phyloP scores from a whole-genome alignment of 2,888 invertebrate species.

The Plusia festucae region DNA sequence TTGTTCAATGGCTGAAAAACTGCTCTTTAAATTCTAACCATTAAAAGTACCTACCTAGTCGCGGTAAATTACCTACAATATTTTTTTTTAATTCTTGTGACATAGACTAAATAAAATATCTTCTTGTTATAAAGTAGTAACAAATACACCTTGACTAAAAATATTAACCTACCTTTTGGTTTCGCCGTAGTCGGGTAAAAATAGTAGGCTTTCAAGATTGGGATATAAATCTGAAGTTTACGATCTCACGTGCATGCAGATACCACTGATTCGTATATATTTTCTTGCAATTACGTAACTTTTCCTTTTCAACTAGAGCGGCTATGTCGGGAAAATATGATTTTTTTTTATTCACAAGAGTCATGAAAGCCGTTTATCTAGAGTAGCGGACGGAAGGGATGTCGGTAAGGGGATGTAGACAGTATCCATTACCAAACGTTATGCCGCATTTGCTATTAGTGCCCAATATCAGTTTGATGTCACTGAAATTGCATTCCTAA shows the following conservation, averaged over 20 bases:
- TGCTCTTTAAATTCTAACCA: background rate
- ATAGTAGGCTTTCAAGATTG: conserved; percentile 17
- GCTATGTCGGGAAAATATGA: conserved; percentile 32
- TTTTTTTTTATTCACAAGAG: conserved; percentile 43
- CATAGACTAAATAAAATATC: background rate
- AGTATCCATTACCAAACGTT: conserved; percentile 35
- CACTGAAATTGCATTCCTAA: conserved; percentile 10
- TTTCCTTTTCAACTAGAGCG: conserved; percentile 18
- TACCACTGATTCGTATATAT: conserved; percentile 13
- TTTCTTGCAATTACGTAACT: conserved; percentile 33
- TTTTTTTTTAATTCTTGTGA: too few species aligned
- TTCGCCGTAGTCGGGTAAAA: too few species aligned
- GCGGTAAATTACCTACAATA: too few species aligned
- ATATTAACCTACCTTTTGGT: too few species aligned
- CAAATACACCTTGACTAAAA: background rate
- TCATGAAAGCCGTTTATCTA: conserved; percentile 46
- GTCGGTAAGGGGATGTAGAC: conserved; percentile 30
- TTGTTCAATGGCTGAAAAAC: conserved; percentile 10
- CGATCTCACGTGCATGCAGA: conserved; percentile 23
- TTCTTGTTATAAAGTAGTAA: background rate
- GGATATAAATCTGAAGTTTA: conserved; percentile 38
- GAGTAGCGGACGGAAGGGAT: conserved; percentile 27
- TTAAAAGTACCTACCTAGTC: background rate
- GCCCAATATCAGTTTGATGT: conserved; percentile 28
- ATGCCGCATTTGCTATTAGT: conserved; percentile 23